Conservation (phyloP, 1,140 invertebrate genomes). For the Phortica variegata region DNA sequence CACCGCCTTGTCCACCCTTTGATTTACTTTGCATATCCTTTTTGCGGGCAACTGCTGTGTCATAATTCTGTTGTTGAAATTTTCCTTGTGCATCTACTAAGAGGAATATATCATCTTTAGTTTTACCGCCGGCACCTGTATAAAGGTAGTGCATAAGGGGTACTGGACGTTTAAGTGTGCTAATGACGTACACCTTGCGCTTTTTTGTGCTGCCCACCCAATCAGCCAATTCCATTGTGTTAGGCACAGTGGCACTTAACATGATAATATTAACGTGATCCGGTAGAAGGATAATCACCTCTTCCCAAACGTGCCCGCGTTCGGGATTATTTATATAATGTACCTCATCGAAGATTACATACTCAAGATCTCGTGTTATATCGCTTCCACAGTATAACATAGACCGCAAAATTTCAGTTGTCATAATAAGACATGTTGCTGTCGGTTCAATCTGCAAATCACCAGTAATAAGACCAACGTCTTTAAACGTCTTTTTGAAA, state of each 20-base stretch:
- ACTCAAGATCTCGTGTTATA: slow-evolving; percentile 93
- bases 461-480: slow-evolving; percentile 93
- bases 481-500: slow-evolving; percentile 89
- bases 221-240: slow-evolving; percentile 93
- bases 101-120: slow-evolving; percentile 78
- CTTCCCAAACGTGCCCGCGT: slow-evolving; percentile 99
- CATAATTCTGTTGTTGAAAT: slow-evolving; percentile 71
- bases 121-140: slow-evolving; percentile 78
- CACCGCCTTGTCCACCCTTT: slow-evolving; percentile 11
- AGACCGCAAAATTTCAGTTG: slow-evolving; percentile 96
- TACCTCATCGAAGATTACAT: slow-evolving; percentile 99
- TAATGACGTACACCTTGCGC: slow-evolving; percentile 93
- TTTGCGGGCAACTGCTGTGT: slow-evolving; percentile 70
- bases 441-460: slow-evolving; percentile 94
- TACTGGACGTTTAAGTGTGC: slow-evolving; percentile 89
- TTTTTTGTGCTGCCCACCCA: slow-evolving; percentile 95
- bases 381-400: slow-evolving; percentile 97
- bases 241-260: slow-evolving; percentile 97
- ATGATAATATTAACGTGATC: slow-evolving; percentile 94
- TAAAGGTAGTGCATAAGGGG: slow-evolving; percentile 94
- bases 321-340: slow-evolving; percentile 99
- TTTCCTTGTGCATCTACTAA: slow-evolving; percentile 77
- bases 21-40: slow-evolving; percentile 45
- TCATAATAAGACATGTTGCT: slow-evolving; percentile 97
- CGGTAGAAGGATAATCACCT: slow-evolving; percentile 94